Conservation (phyloP, 2,113 vertebrate species). For the Semicossyphus pulcher region DNA sequence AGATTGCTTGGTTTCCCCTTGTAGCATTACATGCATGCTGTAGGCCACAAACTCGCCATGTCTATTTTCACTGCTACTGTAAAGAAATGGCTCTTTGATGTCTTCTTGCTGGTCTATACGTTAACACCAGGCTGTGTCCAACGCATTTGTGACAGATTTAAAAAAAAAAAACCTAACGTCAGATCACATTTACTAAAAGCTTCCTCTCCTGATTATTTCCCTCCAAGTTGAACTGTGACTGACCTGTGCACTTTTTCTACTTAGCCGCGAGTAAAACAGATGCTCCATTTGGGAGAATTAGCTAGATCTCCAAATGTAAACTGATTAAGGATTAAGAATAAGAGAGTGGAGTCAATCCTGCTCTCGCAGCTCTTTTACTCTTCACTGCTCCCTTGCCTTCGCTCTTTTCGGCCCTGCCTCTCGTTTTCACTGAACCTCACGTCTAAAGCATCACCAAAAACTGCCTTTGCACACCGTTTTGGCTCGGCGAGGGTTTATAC, state of each 20-base stretch:
- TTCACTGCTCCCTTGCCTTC: constrained; percentile 3
- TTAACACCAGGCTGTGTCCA: constrained; percentile 16
- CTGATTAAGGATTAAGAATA: constrained; percentile 67
- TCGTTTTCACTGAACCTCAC: background rate
- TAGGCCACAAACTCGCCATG: background rate
- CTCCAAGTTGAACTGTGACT: constrained; percentile 24
- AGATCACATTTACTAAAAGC: constrained; percentile 22
- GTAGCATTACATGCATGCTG: constrained; percentile 11
- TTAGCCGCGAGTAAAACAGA: constrained; percentile 46
- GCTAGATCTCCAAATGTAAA: constrained; percentile 52
- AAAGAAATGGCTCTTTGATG: constrained; percentile 20
- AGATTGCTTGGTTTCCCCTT: constrained; percentile 53
- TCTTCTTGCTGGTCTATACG: background rate
- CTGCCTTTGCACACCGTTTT: background rate
- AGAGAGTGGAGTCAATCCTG: constrained; percentile 7
- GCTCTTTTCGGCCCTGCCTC: background rate
- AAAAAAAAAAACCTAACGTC: background rate
- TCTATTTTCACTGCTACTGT: background rate
- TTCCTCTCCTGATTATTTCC: constrained; percentile 30
- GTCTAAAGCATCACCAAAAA: constrained; percentile 2
- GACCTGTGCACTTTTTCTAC: constrained; percentile 26
- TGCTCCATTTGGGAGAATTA: constrained; percentile 56
- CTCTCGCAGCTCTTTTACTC: constrained; percentile 15
- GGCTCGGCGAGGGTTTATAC: background rate
- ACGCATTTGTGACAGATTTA: constrained; percentile 47